phyloP scores from a whole-genome alignment of 1,140 invertebrate species.

The Calycopis cecrops region DNA sequence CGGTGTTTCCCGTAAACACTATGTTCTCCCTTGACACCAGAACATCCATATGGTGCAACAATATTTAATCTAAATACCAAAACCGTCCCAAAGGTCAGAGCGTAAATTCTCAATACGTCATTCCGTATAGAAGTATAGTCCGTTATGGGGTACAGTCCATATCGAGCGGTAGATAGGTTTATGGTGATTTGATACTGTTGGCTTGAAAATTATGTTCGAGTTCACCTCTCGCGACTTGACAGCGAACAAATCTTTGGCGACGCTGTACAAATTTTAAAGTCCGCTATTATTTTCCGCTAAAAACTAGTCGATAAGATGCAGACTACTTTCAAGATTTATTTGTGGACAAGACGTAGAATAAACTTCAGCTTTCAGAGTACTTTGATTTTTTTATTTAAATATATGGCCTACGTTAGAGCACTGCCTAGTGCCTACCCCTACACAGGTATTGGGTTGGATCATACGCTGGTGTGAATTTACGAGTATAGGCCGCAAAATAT shows the following conservation, averaged over 20 bases:
- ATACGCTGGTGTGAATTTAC: too few species aligned
- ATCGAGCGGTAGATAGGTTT: conserved; percentile 62
- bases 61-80: conserved; percentile 35
- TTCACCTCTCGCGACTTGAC: conserved; percentile 31
- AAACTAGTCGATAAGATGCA: too few species aligned
- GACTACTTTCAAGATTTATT: too few species aligned
- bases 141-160: conserved; percentile 64
- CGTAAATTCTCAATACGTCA: conserved; percentile 52
- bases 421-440: too few species aligned
- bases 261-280: conserved; percentile 12
- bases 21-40: conserved; percentile 2
- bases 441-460: too few species aligned
- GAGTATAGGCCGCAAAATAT: too few species aligned
- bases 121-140: conserved; percentile 48
- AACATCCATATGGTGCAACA: conserved; percentile 21
- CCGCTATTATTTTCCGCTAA: not conserved
- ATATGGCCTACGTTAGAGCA: too few species aligned
- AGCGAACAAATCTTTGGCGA: conserved; percentile 37
- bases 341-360: too few species aligned
- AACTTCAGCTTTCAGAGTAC: too few species aligned
- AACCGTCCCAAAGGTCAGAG: conserved; percentile 47
- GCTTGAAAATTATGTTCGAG: conserved; percentile 50
- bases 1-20: not conserved
- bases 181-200: conserved; percentile 72
- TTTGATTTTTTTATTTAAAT: too few species aligned